A percentile compares a stretch with the other conserved stretches of the same genome.
phyloP scores from a whole-genome alignment of 2,888 invertebrate species.

The Drosophila robusta region DNA sequence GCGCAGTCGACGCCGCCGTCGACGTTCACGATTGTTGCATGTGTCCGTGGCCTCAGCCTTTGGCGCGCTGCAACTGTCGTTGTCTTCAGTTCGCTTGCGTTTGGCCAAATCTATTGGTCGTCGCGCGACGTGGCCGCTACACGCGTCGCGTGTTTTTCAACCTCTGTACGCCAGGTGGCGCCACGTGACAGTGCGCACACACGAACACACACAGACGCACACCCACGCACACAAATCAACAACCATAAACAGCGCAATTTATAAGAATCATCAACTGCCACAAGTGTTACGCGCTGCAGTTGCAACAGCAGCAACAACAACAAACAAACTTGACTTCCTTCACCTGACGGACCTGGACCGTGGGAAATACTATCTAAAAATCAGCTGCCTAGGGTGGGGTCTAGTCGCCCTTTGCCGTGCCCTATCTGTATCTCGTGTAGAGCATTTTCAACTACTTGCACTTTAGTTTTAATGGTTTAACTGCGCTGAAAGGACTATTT shows the following conservation, averaged over 20 bases:
- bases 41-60: slow-evolving; percentile 73
- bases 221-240: slow-evolving; percentile 14
- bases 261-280: slow-evolving; percentile 12
- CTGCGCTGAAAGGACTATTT: not conserved
- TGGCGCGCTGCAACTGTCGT: slow-evolving; percentile 73
- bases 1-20: slow-evolving; percentile 38
- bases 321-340: slow-evolving; percentile 5
- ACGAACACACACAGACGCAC: slow-evolving; percentile 8
- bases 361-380: slow-evolving; percentile 1
- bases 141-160: slow-evolving; percentile 41
- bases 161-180: slow-evolving; percentile 58
- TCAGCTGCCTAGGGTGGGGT: not conserved
- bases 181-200: slow-evolving; percentile 29
- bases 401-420: not conserved
- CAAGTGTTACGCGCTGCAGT: slow-evolving; percentile 10
- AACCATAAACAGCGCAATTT: not conserved
- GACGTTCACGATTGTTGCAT: slow-evolving; percentile 69
- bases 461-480: not conserved
- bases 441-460: not conserved
- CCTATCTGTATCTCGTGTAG: not conserved
- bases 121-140: slow-evolving; percentile 66
- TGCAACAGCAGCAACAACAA: slow-evolving; percentile 1
- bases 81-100: slow-evolving; percentile 75
- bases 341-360: not conserved
- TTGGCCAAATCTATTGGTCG: slow-evolving; percentile 79